Percentiles rank a stretch among this genome's conserved stretches.
phyloP scores from a whole-genome alignment of 2,888 invertebrate species.

The Drosophila setosimentum region DNA sequence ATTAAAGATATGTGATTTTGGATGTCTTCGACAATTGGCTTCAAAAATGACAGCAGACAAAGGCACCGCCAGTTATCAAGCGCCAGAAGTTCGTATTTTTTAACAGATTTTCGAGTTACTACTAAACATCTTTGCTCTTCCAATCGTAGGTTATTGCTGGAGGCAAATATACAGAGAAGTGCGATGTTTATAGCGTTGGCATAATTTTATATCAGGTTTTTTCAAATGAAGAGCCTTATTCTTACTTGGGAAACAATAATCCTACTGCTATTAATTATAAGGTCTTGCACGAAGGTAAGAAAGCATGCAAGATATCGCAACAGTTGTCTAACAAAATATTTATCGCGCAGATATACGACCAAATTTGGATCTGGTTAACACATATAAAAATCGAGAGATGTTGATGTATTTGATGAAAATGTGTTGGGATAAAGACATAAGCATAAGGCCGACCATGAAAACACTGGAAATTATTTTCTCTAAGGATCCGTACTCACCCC shows the following conservation, averaged over 20 bases:
- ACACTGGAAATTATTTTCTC: too few relatives aligned
- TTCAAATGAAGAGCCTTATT: not conserved
- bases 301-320: not conserved
- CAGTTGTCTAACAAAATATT: not conserved
- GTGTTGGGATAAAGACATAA: not conserved
- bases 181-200: constrained; percentile 8
- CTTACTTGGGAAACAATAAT: too few relatives aligned
- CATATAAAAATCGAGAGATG: fast-evolving
- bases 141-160: fast-evolving
- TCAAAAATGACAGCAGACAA: fast-evolving
- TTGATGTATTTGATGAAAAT: not conserved
- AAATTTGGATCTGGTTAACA: fast-evolving
- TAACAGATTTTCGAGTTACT: not conserved
- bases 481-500: too few relatives aligned
- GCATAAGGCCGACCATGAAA: not conserved
- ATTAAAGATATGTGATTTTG: constrained; percentile 56
- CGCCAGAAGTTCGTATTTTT: not conserved
- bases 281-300: not conserved
- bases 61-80: not conserved
- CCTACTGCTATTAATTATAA: fast-evolving
- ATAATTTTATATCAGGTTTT: constrained; percentile 7
- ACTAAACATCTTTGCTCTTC: not conserved
- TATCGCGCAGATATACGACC: not conserved
- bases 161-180: not conserved
- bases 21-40: constrained; percentile 5